Evolutionary conservation across 2,113 vertebrate genomes (phyloP), one percentile per base, ranked within the genome.

Genomic region (Herpetotheres cachinnans): DNA sequence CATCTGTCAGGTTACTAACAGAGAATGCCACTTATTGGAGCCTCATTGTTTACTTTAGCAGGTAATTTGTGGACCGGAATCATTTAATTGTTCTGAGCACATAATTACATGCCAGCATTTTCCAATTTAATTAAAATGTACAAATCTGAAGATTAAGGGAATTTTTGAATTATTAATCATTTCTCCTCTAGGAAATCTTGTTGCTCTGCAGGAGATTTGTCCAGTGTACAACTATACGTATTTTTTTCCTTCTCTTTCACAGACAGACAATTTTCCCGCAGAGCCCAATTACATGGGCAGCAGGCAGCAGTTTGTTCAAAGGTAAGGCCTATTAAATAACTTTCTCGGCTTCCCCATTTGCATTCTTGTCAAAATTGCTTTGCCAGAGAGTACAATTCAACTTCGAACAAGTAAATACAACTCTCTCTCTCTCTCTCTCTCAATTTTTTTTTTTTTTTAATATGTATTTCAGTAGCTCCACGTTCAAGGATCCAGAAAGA

Each of bases 291-390:
- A 99, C 98, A 99, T 99, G 99, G 99, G 99, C 98, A 99, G 99
- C 99, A 99, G 99, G 98, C 99, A 99, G 98, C 99, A 99, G 99
- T 99, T 99, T 99, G 99, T 99, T 99, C 99, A 99, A 99, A 99
- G 99, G 99, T 99, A 99, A 99, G 99, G 98, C 97, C 98, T 98
- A 97, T 98, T 98, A 98, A 99, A 98, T 98, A 97, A 98, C 98
- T 98, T 98, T 98, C 97, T 98, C 96, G 89, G 96, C 97, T 96
- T 97, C 98, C 94, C 96, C 96, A 98, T 98, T 98, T 98, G 97
- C 98, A 97, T 98, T 96, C 93, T 91, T 97, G 95, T 97, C 98
- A 98, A 97, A 97, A 97, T 98, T 97, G 95, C 97, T 98, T 98
- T 98, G 95, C 97, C 97, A 98, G 96, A 98, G 95, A 97, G 89